A percentile compares a stretch with the other conserved stretches of the same genome.
Evolutionary conservation across 2,113 vertebrate species (phyloP).

Genomic region (Psilopogon haemacephalus): DNA sequence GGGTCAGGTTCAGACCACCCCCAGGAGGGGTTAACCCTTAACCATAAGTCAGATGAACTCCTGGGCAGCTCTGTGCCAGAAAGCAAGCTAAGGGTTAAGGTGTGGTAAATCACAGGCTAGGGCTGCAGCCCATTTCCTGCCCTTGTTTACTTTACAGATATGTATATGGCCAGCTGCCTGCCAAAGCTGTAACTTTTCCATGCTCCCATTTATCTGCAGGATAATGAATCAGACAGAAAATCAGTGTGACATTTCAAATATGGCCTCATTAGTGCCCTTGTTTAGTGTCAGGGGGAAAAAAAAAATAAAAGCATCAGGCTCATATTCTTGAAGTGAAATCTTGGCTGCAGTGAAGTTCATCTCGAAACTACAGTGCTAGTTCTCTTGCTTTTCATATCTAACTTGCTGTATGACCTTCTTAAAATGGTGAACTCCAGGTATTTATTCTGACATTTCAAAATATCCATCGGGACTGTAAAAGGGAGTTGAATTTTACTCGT

Average conservation of each 20-base stretch:
- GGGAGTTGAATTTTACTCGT: not conserved
- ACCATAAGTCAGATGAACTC: not conserved
- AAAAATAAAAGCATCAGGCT: too few relatives aligned
- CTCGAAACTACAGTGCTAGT: not conserved
- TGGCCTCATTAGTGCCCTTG: conserved; percentile 41
- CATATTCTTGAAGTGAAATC: not conserved
- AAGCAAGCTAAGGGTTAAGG: not conserved
- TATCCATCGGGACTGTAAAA: not conserved
- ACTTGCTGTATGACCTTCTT: not conserved
- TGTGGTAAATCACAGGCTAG: not conserved
- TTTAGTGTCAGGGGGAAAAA: conserved; percentile 20
- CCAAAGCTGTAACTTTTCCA: not conserved
- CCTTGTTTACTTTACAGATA: not conserved
- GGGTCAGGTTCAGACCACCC: too few relatives aligned
- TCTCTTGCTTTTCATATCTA: not conserved
- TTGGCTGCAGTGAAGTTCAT: not conserved
- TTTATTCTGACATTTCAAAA: not conserved
- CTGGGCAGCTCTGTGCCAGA: not conserved
- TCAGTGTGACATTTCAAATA: not conserved
- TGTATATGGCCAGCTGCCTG: not conserved
- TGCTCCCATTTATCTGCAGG: conserved; percentile 12
- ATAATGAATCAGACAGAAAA: conserved; percentile 44
- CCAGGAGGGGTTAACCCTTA: too few relatives aligned
- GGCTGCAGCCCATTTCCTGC: not conserved
- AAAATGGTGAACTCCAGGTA: not conserved